Evolutionary conservation across 2,113 vertebrate genomes (phyloP).

Genomic region (Laticauda laticaudata): DNA sequence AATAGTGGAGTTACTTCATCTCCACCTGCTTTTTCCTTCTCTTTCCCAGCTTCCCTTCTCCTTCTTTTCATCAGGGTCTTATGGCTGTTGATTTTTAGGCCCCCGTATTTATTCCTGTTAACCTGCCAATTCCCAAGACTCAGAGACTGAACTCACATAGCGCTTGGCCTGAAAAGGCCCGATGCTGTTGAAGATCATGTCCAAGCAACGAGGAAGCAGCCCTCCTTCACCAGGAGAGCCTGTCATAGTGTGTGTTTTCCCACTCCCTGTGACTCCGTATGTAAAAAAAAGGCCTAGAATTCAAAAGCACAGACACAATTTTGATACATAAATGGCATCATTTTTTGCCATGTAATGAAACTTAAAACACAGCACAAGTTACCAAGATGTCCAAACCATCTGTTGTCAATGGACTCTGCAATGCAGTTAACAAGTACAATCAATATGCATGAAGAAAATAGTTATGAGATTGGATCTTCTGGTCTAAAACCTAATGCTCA

Average conservation of each 20-base stretch:
- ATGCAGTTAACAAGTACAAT: neutral
- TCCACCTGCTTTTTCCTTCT: neutral
- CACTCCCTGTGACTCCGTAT: constrained; percentile 93
- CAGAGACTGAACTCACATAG: constrained; percentile 76
- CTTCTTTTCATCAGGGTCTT: neutral
- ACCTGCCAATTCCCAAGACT: neutral
- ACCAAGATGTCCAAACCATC: neutral
- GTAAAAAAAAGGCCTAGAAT: constrained; percentile 91
- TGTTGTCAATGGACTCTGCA: neutral
- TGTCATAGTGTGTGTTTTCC: constrained; percentile 97
- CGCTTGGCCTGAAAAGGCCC: constrained; percentile 88
- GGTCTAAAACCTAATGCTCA: neutral
- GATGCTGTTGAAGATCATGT: constrained; percentile 96
- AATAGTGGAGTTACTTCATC: neutral
- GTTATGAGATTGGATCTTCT: neutral
- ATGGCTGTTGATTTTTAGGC: neutral
- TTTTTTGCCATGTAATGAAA: no score
- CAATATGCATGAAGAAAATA: neutral
- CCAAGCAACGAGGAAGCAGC: constrained; percentile 87
- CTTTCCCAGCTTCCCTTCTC: neutral
- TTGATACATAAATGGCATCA: neutral
- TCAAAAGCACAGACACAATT: neutral
- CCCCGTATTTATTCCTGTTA: no score
- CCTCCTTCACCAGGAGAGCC: constrained; percentile 90
- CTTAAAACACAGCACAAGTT: neutral